Evolutionary conservation across 2,888 invertebrate genomes (phyloP), one percentile per base, ranked within the genome.

Genomic region (Creontiades dilutus): DNA sequence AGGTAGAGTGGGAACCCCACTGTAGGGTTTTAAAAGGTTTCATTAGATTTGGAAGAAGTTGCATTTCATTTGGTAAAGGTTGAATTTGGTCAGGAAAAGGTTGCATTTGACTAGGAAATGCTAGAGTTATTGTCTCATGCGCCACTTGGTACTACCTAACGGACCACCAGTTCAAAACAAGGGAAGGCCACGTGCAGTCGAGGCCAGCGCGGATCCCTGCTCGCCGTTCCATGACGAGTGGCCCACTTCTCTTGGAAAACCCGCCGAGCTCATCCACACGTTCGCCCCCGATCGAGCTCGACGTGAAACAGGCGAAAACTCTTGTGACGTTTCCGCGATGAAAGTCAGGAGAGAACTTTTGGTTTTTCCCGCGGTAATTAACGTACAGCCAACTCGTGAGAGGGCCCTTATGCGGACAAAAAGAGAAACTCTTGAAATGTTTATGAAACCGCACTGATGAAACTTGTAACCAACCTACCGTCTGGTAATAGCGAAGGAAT

Each of bases 191-290:
- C 68, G 68, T 68, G 68, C 11, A 68, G 13, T 0, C 68, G 27
- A 68, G 68, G 68, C 68, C 68, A 68, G 68, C 68, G 0, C 68
- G 23, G 23, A 23, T 19, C 9, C 23, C 12, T n/a, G n/a, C 19
- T 23, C 19, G 11, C 19, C 3, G 12, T 5, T 23, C 68, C 68
- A 23, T 68, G 68, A 68, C 68, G 68, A 23, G 11, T 23, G 68
- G n/a, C 68, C 68, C 68, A 68, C 68, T 68, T 68, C 68, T 23
- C 68, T 68, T 23, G 68, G 68, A 68, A 68, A 68, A 68, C 52
- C 7, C 68, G 19, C 23, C 68, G 27, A 61, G 61, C 61, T n/a
- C 27, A 19, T 68, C 68, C 68, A 23, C 68, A 68, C 68, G 68
- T 23, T 68, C 68, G 23, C 23, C 23, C 9, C 61, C 61, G 61